phyloP scores from a whole-genome alignment of 2,797 vertebrate genomes.

The Borostomias antarcticus region DNA sequence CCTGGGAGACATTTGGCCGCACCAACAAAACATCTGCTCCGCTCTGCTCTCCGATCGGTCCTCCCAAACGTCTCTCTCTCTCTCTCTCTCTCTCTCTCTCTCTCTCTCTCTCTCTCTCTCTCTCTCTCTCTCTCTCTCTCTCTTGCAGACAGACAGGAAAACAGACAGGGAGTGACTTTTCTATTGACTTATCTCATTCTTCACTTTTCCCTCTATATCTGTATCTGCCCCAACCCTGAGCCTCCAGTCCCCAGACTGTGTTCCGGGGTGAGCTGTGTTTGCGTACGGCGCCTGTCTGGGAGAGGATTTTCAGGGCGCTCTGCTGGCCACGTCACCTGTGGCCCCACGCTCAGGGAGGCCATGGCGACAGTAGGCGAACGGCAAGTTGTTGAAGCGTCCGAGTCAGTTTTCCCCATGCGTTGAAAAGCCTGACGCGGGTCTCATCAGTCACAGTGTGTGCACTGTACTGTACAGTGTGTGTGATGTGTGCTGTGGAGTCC shows the following conservation, averaged over 20 bases:
- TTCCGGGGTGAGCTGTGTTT: slow-evolving; percentile 45
- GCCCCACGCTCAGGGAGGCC: too few relatives aligned
- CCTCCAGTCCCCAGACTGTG: slow-evolving; percentile 21
- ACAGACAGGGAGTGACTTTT: slow-evolving; percentile 18
- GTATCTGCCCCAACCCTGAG: background rate
- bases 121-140: slow-evolving; percentile 4
- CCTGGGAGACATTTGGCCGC: slow-evolving; percentile 51
- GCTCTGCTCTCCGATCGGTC: background rate
- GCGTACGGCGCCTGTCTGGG: background rate
- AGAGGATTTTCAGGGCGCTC: background rate
- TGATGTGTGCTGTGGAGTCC: too few relatives aligned
- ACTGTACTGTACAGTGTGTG: too few relatives aligned
- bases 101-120: background rate
- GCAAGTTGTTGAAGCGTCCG: too few relatives aligned
- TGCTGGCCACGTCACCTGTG: too few relatives aligned
- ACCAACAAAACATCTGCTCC: slow-evolving; percentile 44
- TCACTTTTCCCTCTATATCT: too few relatives aligned
- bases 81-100: background rate
- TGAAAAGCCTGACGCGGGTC: too few relatives aligned
- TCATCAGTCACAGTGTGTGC: too few relatives aligned
- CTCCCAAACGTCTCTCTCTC: background rate
- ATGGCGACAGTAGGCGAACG: too few relatives aligned
- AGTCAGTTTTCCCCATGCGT: too few relatives aligned
- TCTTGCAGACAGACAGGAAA: slow-evolving; percentile 22
- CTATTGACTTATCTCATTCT: slow-evolving; percentile 3